Base-by-base conservation (phyloP, 2,797 vertebrate species). In the Lemur catta region DNA sequence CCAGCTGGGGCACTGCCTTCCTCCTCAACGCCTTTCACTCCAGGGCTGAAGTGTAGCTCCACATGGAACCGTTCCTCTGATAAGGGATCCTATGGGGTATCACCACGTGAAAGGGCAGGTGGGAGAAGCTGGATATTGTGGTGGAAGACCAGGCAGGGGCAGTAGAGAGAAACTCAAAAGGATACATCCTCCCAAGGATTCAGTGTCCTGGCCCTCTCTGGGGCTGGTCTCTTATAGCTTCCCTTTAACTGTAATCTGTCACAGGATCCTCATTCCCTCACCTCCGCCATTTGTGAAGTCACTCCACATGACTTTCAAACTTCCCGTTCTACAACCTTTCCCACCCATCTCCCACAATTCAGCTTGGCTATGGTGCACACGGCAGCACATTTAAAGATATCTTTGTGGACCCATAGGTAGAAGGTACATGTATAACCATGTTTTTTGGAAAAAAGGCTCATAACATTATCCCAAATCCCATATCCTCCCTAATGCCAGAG, bases 51-150 rank as follows among this genome's bases (percentile, higher is more conserved):
- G 97, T 99, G 99, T 88, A 99, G 99, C 98, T 99, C 99, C 48
- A 99, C 99, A 0, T 99, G 99, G 98, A 99, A 99, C 59, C 99
- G 99, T 84, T 99, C 99, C 98, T 99, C 99, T 5, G 99, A 99
- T 10, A 99, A 98, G 0, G 99, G 98, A 89, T 99, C 99, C 99
- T 99, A 97, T 0, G 48, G 55, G 76, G 50, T 4, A 92, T 38
- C 52, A 63, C 11, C 93, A 94, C n/a, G 89, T 30, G 61, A 92
- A 75, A 28, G 15, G 57, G 50, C 33, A 55, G 1, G 84, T 55
- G 52, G 35, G 52, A 87, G 30, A 95, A 95, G 72, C 57, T 94
- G 65, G 30, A 63, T 82, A 12, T 43, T 81, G 71, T 84, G 65
- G 80, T 86, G 50, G 78, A 78, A 97, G 74, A 84, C 3, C 59